These are phyloP conservation scores for Cetoscarus ocellatus DNA, from an alignment of 2,797 vertebrate species.

Conservation along the genomic window DNA sequence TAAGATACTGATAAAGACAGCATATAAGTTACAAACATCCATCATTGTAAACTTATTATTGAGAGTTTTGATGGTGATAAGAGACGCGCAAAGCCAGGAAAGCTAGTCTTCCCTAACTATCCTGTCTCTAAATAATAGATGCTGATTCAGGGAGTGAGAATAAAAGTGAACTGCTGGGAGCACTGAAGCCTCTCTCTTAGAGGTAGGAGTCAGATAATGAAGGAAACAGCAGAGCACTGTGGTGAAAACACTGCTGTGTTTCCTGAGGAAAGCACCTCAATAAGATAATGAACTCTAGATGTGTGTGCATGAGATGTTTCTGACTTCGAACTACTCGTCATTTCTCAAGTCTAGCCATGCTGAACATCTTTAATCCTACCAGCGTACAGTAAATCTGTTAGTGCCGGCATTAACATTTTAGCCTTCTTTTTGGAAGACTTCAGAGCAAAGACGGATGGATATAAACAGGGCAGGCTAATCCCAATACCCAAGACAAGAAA, in stretches of 20 bases:
- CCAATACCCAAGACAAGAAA: slow-evolving; percentile 74
- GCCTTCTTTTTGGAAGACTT: slow-evolving; percentile 47
- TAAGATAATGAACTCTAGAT: slow-evolving; percentile 70
- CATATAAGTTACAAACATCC: slow-evolving; percentile 7
- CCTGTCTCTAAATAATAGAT: slow-evolving; percentile 72
- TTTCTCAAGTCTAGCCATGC: slow-evolving; percentile 42
- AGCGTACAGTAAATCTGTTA: slow-evolving; percentile 53
- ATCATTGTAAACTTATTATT: neutral
- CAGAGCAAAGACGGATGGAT: slow-evolving; percentile 51
- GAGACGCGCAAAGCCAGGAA: slow-evolving; percentile 24
- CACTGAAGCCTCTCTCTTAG: slow-evolving; percentile 36
- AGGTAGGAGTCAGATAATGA: slow-evolving; percentile 68
- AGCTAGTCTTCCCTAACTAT: slow-evolving; percentile 33
- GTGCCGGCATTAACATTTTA: slow-evolving; percentile 38
- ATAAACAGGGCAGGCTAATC: slow-evolving; percentile 74
- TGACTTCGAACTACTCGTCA: slow-evolving; percentile 41
- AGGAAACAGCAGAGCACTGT: slow-evolving; percentile 53
- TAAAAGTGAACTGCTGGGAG: slow-evolving; percentile 63
- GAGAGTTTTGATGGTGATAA: slow-evolving; percentile 12
- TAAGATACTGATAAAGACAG: too few species aligned
- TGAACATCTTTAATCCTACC: slow-evolving; percentile 61
- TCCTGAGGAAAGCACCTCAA: slow-evolving; percentile 59
- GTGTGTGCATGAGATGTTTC: slow-evolving; percentile 45
- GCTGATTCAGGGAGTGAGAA: slow-evolving; percentile 48
- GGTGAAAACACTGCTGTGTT: slow-evolving; percentile 46